phyloP scores from a whole-genome alignment of 2,888 invertebrate genomes.

The Steromphala cineraria region DNA sequence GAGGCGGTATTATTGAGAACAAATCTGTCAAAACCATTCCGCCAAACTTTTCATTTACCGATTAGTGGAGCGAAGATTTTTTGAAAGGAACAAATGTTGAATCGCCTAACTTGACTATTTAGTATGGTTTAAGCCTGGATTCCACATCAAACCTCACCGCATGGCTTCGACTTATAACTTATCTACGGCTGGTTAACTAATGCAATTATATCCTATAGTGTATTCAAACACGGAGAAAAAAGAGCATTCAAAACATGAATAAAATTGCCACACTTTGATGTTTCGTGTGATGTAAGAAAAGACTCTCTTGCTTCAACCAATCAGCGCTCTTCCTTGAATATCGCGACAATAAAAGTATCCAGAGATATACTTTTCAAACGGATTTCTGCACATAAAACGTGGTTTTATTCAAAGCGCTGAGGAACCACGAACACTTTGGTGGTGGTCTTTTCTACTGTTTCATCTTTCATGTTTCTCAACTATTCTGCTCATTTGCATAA shows the following conservation, averaged over 20 bases:
- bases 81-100: not conserved
- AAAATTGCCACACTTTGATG: slow-evolving; percentile 9
- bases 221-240: slow-evolving; percentile 10
- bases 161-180: not conserved
- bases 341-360: not conserved
- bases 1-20: slow-evolving; percentile 1
- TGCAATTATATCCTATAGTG: slow-evolving; percentile 6
- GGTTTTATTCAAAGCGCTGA: not conserved
- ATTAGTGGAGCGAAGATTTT: not conserved
- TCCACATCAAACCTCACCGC: not conserved
- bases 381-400: not conserved
- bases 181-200: slow-evolving; percentile 8
- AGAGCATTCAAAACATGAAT: slow-evolving; percentile 4
- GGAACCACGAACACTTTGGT: no score
- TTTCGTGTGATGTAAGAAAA: not conserved
- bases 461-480: no score
- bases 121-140: not conserved
- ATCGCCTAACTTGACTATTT: not conserved
- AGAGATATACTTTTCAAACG: slow-evolving; percentile 6
- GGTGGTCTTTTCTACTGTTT: not conserved
- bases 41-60: slow-evolving; percentile 9
- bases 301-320: not conserved
- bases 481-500: no score
- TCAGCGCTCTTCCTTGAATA: not conserved
- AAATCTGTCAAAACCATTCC: slow-evolving; percentile 11